Evolutionary conservation across 1,140 invertebrate genomes (phyloP).

Genomic region (Scaptomyza graminum): DNA sequence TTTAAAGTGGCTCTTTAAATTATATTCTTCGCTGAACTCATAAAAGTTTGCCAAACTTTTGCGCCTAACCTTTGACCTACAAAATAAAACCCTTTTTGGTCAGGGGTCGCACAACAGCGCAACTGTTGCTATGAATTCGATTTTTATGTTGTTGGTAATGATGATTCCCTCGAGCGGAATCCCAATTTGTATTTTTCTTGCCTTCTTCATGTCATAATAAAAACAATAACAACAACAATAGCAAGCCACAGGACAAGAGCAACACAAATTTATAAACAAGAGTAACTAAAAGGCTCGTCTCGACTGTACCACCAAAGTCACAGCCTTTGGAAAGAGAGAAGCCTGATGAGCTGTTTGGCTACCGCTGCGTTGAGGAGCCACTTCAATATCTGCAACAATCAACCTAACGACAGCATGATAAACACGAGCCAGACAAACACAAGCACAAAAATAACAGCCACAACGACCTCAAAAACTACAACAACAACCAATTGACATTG

Average conservation of each 20-base stretch:
- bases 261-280: slow-evolving; percentile 64
- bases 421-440: slow-evolving; percentile 44
- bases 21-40: slow-evolving; percentile 19
- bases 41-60: slow-evolving; percentile 32
- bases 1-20: slow-evolving; percentile 59
- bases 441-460: slow-evolving; percentile 10
- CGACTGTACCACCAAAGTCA: background rate
- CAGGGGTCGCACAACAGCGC: slow-evolving; percentile 20
- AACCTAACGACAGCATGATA: slow-evolving; percentile 70
- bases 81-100: slow-evolving; percentile 38
- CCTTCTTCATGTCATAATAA: slow-evolving; percentile 59
- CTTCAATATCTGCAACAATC: slow-evolving; percentile 48
- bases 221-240: slow-evolving; percentile 43
- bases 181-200: slow-evolving; percentile 31
- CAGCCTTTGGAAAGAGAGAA: no score
- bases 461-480: slow-evolving; percentile 21
- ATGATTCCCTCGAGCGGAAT: slow-evolving; percentile 27
- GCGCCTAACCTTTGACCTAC: slow-evolving; percentile 9
- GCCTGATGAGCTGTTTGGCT: slow-evolving; percentile 29
- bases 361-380: slow-evolving; percentile 27
- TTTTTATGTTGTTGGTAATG: slow-evolving; percentile 21
- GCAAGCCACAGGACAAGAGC: slow-evolving; percentile 18
- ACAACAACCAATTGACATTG: slow-evolving; percentile 71
- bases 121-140: slow-evolving; percentile 53
- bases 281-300: slow-evolving; percentile 55